These are phyloP conservation scores for Schizothorax lantsangensis DNA, from an alignment of 2,797 vertebrate species.

Conservation along the genomic window DNA sequence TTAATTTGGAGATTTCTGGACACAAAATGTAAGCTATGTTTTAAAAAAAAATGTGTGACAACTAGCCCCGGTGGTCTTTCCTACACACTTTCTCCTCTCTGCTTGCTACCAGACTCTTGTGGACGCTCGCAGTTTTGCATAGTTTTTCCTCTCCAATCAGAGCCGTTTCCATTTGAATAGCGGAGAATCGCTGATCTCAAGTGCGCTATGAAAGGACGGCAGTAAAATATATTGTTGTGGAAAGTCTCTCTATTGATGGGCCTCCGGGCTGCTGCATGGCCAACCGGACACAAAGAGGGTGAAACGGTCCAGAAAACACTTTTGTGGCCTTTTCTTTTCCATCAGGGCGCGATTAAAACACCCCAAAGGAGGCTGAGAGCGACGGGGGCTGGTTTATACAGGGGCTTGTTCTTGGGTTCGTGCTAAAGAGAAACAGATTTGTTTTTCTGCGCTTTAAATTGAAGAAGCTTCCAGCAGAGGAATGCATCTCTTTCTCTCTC, in stretches of 20 bases:
- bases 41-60: not conserved
- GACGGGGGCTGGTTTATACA: conserved; percentile 55
- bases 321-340: conserved; percentile 78
- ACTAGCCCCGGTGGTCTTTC: not conserved
- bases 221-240: conserved; percentile 84
- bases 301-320: conserved; percentile 87
- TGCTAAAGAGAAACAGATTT: conserved; percentile 68
- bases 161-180: conserved; percentile 81
- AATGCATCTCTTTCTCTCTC: conserved; percentile 64
- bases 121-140: not conserved
- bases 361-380: conserved; percentile 60
- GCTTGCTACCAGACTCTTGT: not conserved
- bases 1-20: not conserved
- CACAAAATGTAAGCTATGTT: not conserved
- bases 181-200: conserved; percentile 75
- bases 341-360: conserved; percentile 75
- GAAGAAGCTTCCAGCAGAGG: conserved; percentile 64
- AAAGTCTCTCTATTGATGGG: conserved; percentile 75
- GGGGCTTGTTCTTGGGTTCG: conserved; percentile 54
- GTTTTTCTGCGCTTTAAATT: conserved; percentile 64
- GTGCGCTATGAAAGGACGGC: conserved; percentile 78
- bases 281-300: conserved; percentile 81
- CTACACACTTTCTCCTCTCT: not conserved
- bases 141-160: conserved; percentile 41
- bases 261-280: conserved; percentile 76